Evolutionary conservation across 30 jellyfish, hydroid and myxozoan genomes (phyloP).

Genomic region (Hydractinia echinata): DNA sequence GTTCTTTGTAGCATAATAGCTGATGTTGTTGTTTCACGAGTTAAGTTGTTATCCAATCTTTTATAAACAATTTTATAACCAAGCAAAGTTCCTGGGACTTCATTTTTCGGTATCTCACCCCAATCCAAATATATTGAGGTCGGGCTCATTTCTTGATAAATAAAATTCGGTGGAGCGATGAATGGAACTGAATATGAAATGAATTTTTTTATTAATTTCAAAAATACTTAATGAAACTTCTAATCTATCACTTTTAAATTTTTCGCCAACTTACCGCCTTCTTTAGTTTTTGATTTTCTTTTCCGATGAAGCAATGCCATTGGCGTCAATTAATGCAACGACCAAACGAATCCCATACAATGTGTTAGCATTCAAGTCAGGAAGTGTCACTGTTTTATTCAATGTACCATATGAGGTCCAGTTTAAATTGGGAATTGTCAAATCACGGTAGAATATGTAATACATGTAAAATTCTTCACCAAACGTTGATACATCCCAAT

Average conservation of each 20-base stretch:
- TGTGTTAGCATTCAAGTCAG: constrained; percentile 17
- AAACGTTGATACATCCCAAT: no score
- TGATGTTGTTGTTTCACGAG: not conserved
- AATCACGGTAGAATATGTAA: not conserved
- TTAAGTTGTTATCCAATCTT: not conserved
- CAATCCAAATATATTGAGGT: not conserved
- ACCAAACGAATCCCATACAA: constrained; percentile 16
- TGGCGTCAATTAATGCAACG: constrained; percentile 3
- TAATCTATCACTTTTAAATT: not conserved
- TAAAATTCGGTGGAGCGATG: constrained; percentile 10
- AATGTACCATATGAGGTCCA: not conserved
- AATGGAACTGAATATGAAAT: not conserved
- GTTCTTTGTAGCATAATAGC: not conserved
- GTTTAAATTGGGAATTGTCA: not conserved
- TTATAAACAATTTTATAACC: constrained; percentile 16
- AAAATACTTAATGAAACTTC: not conserved
- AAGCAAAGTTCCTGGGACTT: constrained; percentile 25
- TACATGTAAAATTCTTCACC: no score
- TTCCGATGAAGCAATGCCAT: constrained; percentile 25
- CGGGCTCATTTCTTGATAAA: not conserved
- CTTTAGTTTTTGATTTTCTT: not conserved
- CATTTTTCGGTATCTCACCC: constrained; percentile 7
- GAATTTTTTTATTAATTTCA: not conserved
- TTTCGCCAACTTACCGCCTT: constrained; percentile 14
- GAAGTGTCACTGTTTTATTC: not conserved